Evolutionary conservation across 1,140 invertebrate genomes (phyloP), one percentile per base, ranked within the genome.

Genomic region (Agrypnia vestita): DNA sequence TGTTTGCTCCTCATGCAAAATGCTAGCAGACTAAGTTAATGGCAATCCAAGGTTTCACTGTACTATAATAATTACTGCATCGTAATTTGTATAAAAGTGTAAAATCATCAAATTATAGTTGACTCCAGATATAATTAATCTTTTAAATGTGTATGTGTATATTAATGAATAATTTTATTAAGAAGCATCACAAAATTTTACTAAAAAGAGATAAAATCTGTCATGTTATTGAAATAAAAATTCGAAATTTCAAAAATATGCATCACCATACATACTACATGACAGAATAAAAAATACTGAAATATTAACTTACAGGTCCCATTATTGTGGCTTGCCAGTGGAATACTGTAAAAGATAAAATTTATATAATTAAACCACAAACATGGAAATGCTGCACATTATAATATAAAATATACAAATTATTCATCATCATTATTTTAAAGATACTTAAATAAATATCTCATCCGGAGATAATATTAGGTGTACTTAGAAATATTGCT

Each of bases 251-350:
- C 3, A 4, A 51, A 4, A 51, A 3, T 51, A 9, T 51, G 8
- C 49, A 9, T 51, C n/a, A 51, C 6, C 25, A 35, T 3, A 35
- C 25, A 35, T 3, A 35, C 25, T 35, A 6, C 25, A 35, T 35
- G 25, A 35, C 25, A 35, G 6, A 8, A 15, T 51, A 51, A 13
- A 13, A n/a, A 51, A 51, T 51, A 51, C 1, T 51, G n/a, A 15
- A 51, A 13, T 51, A 15, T 69, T 19, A 10, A 94, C 96, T 96
- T 93, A 97, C 96, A 91, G 97, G 97, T 92, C 97, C 97, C 97
- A 98, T 98, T 88, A 98, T 98, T 92, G 97, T 98, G 89, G 97
- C 97, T 92, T 98, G 97, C 97, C 97, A 98, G 89, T 98, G 97
- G 93, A 98, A 98, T 90, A 98, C 96, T 97, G 92, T 85, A 96